Evolutionary conservation across 1,140 invertebrate species (phyloP), one percentile per base, ranked within the genome.

Genomic region (Paraescarpia echinospica): DNA sequence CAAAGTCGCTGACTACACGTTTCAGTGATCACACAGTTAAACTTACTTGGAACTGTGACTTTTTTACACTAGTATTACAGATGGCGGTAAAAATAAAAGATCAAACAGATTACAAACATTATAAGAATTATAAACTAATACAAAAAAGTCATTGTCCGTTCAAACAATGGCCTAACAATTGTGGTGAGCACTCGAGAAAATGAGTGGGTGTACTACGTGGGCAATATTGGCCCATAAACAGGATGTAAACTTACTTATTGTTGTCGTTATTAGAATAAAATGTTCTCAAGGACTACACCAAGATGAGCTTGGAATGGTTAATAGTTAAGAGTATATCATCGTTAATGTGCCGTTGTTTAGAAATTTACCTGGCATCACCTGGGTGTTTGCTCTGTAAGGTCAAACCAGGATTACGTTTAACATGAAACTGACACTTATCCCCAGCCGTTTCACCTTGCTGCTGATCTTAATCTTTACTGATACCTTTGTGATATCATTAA

Each of bases 301-400:
- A 27, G 59, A 77, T 2, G 9, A 77, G 2, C 59, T 4, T 18
- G 59, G 27, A 27, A 77, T 31, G 27, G 27, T 77, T 27, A 77
- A 77, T 77, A 77, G 59, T 77, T 77, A 77, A 51, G 59, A 77
- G 59, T 77, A 77, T 77, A 77, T 77, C 59, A 77, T 27, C 59
- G 59, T 77, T 77, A 77, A 77, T 77, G 9, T 14, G 12, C 59
- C 22, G 22, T 77, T 77, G 59, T 77, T 77, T 77, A 14, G 12
- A 77, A 77, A 77, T 77, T 77, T 77, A 77, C 59, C 59, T 77
- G 59, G 22, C 14, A 18, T 77, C 59, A 77, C 59, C 59, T 77
- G 59, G 59, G 2, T 27, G 27, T 18, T 77, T 18, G 14, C 59
- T 27, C 59, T 77, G 27, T 31, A 4, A 77, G 59, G 59, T 77